Evolutionary conservation across 2,113 vertebrate species (phyloP).

Genomic region (Pipra filicauda): DNA sequence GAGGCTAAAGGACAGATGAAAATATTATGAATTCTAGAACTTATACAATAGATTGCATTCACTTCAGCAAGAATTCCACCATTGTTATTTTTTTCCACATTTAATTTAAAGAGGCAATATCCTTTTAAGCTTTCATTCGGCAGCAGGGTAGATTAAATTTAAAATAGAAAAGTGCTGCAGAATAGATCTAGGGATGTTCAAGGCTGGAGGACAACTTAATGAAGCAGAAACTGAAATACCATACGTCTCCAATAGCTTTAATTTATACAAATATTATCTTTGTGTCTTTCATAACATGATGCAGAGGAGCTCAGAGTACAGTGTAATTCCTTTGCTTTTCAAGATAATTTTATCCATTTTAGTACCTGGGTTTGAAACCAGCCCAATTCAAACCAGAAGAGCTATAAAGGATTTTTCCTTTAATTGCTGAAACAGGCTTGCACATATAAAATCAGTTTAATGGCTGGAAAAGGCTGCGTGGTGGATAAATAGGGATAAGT

Average conservation of each 20-base stretch:
- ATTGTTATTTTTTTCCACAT: slow-evolving; percentile 59
- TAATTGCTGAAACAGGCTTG: slow-evolving; percentile 52
- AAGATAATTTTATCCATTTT: slow-evolving; percentile 60
- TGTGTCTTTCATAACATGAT: slow-evolving; percentile 62
- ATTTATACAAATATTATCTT: slow-evolving; percentile 73
- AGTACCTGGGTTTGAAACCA: slow-evolving; percentile 55
- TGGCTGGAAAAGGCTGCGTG: background rate
- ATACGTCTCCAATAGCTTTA: slow-evolving; percentile 67
- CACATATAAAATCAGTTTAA: slow-evolving; percentile 40
- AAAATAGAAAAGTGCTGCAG: slow-evolving; percentile 66
- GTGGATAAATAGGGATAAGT: background rate
- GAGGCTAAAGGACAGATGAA: slow-evolving; percentile 30
- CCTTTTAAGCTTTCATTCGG: slow-evolving; percentile 60
- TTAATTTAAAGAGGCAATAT: slow-evolving; percentile 71
- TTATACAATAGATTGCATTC: slow-evolving; percentile 51
- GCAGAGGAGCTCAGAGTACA: slow-evolving; percentile 24
- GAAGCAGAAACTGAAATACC: slow-evolving; percentile 70
- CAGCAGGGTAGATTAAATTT: slow-evolving; percentile 64
- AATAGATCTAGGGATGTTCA: slow-evolving; percentile 66
- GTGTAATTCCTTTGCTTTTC: slow-evolving; percentile 47
- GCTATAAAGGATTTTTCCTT: slow-evolving; percentile 42
- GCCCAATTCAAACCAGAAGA: slow-evolving; percentile 52
- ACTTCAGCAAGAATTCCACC: slow-evolving; percentile 51
- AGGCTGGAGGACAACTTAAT: slow-evolving; percentile 68
- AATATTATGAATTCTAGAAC: slow-evolving; percentile 55